These are phyloP conservation scores for Proctacanthus coquilletti DNA, from an alignment of 1,140 invertebrate genomes.

Conservation along the genomic window DNA sequence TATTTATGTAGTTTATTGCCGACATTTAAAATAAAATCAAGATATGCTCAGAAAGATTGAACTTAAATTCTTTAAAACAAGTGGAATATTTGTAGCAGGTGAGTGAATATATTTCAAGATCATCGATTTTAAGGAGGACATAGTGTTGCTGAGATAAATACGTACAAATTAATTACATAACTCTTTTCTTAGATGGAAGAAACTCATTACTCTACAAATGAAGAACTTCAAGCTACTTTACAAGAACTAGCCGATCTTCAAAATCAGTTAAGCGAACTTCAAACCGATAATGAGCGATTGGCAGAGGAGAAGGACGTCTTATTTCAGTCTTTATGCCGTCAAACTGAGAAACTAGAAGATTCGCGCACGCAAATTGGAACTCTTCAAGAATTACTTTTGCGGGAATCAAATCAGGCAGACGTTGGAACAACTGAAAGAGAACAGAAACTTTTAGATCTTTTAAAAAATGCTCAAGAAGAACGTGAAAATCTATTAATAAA, in stretches of 20 bases:
- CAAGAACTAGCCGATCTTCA: constrained; percentile 83
- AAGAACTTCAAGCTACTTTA: constrained; percentile 86
- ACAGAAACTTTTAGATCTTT: constrained; percentile 65
- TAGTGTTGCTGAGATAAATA: too few relatives aligned
- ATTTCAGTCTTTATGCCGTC: constrained; percentile 77
- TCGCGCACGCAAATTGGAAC: constrained; percentile 49
- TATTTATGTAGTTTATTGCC: not conserved
- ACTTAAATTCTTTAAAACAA: not conserved
- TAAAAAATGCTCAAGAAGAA: constrained; percentile 74
- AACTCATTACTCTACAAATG: constrained; percentile 63
- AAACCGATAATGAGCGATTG: constrained; percentile 72
- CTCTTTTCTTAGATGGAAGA: constrained; percentile 31
- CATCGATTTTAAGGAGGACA: too few relatives aligned
- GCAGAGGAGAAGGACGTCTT: constrained; percentile 76
- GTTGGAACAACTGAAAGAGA: constrained; percentile 54
- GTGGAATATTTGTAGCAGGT: constrained; percentile 25
- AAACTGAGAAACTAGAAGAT: constrained; percentile 82
- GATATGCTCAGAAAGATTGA: not conserved
- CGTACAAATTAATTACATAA: not conserved
- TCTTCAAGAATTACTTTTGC: constrained; percentile 51
- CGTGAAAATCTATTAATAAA: constrained; percentile 56
- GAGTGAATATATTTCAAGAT: constrained; percentile 4
- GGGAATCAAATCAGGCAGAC: constrained; percentile 45
- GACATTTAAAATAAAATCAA: not conserved
- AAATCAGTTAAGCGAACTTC: constrained; percentile 67